Conservation (phyloP, 1,140 invertebrate genomes). For the Coptotermes formosanus region DNA sequence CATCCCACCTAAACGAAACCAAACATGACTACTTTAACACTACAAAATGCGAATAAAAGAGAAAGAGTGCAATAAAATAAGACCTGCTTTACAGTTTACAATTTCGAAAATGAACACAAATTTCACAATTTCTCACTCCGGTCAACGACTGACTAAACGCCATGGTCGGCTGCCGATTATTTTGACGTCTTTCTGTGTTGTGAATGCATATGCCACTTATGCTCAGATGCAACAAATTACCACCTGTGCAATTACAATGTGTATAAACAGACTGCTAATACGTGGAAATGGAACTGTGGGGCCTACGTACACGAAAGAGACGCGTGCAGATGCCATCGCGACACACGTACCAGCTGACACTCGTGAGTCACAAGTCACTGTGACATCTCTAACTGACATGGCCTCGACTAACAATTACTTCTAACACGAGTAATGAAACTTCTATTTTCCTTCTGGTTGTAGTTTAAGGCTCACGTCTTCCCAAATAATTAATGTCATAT, state of each 20-base stretch:
- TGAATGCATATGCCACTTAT: neutral
- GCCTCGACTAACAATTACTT: neutral
- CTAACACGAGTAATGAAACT: neutral
- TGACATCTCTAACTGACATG: neutral
- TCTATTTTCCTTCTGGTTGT: too few relatives aligned
- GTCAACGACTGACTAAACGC: too few relatives aligned
- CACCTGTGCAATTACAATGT: slow-evolving; percentile 16
- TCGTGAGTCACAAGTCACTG: neutral
- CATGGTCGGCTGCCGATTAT: too few relatives aligned
- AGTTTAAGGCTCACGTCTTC: too few relatives aligned
- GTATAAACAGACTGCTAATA: neutral
- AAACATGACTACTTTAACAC: too few relatives aligned
- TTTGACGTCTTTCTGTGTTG: neutral
- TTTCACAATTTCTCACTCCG: too few relatives aligned
- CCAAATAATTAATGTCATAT: too few relatives aligned
- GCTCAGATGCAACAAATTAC: neutral
- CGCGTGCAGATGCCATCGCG: neutral
- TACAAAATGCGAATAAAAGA: too few relatives aligned
- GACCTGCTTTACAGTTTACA: too few relatives aligned
- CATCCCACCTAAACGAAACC: too few relatives aligned
- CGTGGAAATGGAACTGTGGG: neutral
- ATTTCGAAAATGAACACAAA: too few relatives aligned
- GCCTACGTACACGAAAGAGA: neutral
- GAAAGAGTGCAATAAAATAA: too few relatives aligned
- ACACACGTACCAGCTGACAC: neutral